Percentiles rank a stretch among this genome's conserved stretches.
phyloP scores from a whole-genome alignment of 2,888 invertebrate species.

The Exocentrus adspersus region DNA sequence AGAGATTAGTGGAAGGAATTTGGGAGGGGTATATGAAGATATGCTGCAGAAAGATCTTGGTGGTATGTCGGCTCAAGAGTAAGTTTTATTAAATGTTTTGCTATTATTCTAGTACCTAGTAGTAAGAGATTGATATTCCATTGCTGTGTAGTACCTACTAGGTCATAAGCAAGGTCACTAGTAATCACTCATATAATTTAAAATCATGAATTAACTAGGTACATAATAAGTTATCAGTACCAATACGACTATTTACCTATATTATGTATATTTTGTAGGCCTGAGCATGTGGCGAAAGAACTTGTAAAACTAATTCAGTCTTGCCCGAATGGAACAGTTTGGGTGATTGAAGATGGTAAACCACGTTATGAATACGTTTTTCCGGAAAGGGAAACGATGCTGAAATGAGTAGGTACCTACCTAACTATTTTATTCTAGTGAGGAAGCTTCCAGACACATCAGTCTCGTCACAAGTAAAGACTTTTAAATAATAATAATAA shows the following conservation, averaged over 20 bases:
- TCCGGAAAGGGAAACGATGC: conserved; percentile 26
- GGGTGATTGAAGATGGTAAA: conserved; percentile 63
- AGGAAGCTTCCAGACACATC: no score
- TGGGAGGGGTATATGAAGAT: conserved; percentile 28
- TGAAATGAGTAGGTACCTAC: no score
- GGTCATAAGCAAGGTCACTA: no score
- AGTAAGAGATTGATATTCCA: no score
- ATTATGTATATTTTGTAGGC: conserved; percentile 38
- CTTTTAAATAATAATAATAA: no score
- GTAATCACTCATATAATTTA: no score
- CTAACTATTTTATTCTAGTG: no score
- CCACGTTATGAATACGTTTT: conserved; percentile 53
- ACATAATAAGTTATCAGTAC: not conserved
- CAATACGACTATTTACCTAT: no score
- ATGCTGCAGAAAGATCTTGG: not conserved
- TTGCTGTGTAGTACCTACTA: no score
- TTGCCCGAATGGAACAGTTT: conserved; percentile 63
- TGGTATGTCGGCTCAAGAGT: not conserved
- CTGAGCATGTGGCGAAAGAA: conserved; percentile 46
- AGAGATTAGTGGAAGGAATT: conserved; percentile 28
- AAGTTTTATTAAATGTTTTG: not conserved
- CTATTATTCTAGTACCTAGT: no score
- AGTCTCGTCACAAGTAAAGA: no score
- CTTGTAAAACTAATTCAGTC: conserved; percentile 52
- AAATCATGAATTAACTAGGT: not conserved